These are phyloP conservation scores for Osmerus eperlanus DNA, from an alignment of 2,113 vertebrate genomes.

Conservation along the genomic window DNA sequence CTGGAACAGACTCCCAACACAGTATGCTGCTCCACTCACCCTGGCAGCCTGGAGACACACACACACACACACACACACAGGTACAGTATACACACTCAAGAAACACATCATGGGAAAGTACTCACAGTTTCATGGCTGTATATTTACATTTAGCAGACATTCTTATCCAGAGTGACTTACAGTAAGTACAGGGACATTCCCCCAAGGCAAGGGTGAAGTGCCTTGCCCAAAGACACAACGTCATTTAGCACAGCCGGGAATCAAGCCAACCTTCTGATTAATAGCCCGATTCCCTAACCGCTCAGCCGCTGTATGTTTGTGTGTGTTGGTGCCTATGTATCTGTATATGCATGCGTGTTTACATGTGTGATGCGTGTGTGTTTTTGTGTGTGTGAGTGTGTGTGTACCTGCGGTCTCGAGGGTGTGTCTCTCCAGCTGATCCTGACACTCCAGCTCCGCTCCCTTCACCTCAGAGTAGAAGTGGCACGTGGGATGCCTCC, in stretches of 20 bases:
- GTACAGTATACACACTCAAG: neutral
- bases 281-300: no score
- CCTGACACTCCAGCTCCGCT: slow-evolving; percentile 55
- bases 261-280: no score
- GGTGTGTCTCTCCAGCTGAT: slow-evolving; percentile 28
- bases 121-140: neutral
- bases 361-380: no score
- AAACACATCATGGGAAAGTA: neutral
- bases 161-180: no score
- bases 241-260: no score
- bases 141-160: no score
- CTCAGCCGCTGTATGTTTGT: neutral
- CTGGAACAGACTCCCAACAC: slow-evolving; percentile 57
- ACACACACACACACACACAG: slow-evolving; percentile 20
- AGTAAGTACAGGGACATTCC: no score
- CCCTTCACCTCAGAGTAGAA: slow-evolving; percentile 67
- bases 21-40: slow-evolving; percentile 67
- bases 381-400: slow-evolving; percentile 8
- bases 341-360: no score
- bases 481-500: slow-evolving; percentile 62
- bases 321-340: neutral
- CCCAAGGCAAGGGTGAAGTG: no score
- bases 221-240: no score
- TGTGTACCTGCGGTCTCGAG: slow-evolving; percentile 36
- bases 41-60: slow-evolving; percentile 55